Evolutionary conservation across 2,113 vertebrate species (phyloP), one percentile per base, ranked within the genome.

Genomic region (Channa maculata): DNA sequence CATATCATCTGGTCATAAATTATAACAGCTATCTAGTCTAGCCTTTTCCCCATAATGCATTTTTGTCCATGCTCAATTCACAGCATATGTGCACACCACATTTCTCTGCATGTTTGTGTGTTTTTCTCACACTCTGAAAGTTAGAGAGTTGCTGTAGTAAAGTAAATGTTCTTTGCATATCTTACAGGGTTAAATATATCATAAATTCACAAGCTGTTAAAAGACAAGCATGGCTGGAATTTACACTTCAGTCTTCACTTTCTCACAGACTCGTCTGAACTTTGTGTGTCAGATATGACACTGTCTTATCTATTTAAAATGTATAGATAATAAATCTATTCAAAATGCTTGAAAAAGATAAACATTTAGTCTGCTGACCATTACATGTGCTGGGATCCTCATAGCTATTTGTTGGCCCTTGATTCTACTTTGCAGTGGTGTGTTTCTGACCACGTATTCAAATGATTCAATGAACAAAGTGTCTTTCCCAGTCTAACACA

Each of bases 151-250:
- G 24, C 24, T 75, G 87, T 86, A 86, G 24, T 79, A 83, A 91
- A 91, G 77, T 82, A 79, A 90, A 82, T 82, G 71, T 39, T 60
- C 78, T 60, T 70, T 5, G 70, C 76, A 48, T 86, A 67, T 86
- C 86, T 89, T 61, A 63, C 54, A 75, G 84, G 86, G 88, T 91
- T 91, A 89, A 92, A 89, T 91, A 88, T 92, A 83, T 92, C 89
- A 90, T 92, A 93, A 92, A 94, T 92, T 88, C 85, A 86, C 72
- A 58, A 87, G 84, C 92, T 85, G 85, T 83, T 83, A 88, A 88
- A 88, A 86, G 86, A 84, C 84, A 89, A 75, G 90, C 85, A 92
- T 76, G 92, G 80, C 74, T 88, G 93, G 89, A 90, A 93, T 95
- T 94, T 87, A 93, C 91, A 93, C 91, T 89, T 89, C 77, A 53